Evolutionary conservation across 2,888 invertebrate species (phyloP).

Genomic region (Uropetala carovei): DNA sequence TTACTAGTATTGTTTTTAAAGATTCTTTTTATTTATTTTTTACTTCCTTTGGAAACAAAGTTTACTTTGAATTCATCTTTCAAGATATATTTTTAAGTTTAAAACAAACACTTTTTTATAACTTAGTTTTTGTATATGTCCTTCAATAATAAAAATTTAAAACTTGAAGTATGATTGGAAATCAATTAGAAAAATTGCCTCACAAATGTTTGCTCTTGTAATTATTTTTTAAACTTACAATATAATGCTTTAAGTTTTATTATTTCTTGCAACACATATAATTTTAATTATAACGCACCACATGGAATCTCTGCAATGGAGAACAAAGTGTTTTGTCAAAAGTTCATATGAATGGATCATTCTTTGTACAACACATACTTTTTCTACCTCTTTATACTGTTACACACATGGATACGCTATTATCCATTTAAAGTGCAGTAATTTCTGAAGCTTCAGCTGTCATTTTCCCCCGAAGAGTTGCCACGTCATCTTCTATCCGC

Average conservation of each 20-base stretch:
- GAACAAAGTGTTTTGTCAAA: conserved; percentile 52
- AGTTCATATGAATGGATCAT: conserved; percentile 56
- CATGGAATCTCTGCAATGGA: conserved; percentile 54
- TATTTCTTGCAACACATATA: conserved; percentile 58
- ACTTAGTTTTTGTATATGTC: not conserved
- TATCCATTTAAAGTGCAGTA: conserved; percentile 69
- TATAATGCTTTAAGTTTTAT: conserved; percentile 55
- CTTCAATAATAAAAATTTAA: not conserved
- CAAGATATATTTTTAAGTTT: not conserved
- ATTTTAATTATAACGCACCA: conserved; percentile 53
- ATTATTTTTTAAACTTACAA: conserved; percentile 54
- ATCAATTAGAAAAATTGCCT: conserved; percentile 36
- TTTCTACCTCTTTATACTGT: conserved; percentile 52
- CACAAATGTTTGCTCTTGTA: conserved; percentile 34
- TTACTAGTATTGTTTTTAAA: not conserved
- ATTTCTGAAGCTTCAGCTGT: conserved; percentile 71
- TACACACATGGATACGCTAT: conserved; percentile 47
- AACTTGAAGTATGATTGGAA: not conserved
- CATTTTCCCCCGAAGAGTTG: conserved; percentile 87
- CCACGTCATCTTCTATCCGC: conserved; percentile 90
- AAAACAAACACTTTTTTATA: not conserved
- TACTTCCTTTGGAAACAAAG: not conserved
- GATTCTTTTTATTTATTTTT: not conserved
- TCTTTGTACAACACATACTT: conserved; percentile 59
- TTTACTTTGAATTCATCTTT: not conserved